Conservation (phyloP, 2,888 invertebrate genomes). For the Trissolcus brochymenae region DNA sequence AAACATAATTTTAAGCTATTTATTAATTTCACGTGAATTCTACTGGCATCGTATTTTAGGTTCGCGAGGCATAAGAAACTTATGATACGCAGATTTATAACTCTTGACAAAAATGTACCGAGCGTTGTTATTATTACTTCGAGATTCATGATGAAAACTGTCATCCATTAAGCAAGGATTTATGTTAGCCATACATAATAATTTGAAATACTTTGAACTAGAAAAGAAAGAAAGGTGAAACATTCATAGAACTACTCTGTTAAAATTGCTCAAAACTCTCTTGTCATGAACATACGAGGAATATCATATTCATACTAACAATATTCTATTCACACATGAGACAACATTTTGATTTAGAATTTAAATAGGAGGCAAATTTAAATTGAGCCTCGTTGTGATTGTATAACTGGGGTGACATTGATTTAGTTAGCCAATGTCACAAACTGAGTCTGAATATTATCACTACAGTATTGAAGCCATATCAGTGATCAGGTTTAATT, state of each 20-base stretch:
- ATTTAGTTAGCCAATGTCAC: no score
- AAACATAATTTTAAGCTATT: not conserved
- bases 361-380: no score
- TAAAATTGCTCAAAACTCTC: no score
- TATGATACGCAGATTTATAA: constrained; percentile 10
- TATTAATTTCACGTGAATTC: not conserved
- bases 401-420: no score
- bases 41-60: not conserved
- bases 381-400: no score
- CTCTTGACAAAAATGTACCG: constrained; percentile 15
- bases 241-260: constrained; percentile 11
- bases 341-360: no score
- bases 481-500: no score
- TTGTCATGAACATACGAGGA: no score
- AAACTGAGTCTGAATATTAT: no score
- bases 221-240: constrained; percentile 1
- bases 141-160: constrained; percentile 29
- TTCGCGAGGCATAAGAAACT: not conserved
- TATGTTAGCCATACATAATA: constrained; percentile 24
- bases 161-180: constrained; percentile 18
- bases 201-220: constrained; percentile 22
- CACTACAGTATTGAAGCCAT: no score
- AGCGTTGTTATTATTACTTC: constrained; percentile 29
- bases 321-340: no score
- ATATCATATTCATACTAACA: no score